Evolutionary conservation across 53 echinoderm and acorn worm species (phyloP), one percentile per base, ranked within the genome.

Genomic region (Luidia sarsii): DNA sequence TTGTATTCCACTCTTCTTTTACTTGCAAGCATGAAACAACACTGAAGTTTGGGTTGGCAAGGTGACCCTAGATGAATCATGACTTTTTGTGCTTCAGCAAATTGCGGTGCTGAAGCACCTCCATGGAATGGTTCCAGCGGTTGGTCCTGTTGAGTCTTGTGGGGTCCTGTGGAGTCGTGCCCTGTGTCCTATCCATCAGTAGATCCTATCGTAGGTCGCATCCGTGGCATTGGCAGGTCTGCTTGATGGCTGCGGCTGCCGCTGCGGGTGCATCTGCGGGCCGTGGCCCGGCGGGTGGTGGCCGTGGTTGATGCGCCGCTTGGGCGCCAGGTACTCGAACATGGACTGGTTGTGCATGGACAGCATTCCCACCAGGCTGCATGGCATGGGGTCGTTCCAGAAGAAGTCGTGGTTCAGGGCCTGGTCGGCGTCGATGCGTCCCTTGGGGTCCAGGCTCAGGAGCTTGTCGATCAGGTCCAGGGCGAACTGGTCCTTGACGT

Each of bases 401-500:
- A 97, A 97, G 84, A 97, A 93, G 65, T 97, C 97, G 23, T 97
- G 97, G 70, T 97, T 91, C 60, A 97, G 66, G 0, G 93, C 97
- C 33, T 83, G 80, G 59, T 93, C 97, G 3, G 93, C 77, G 10
- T 93, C 80, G 5, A 80, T 74, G 46, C 97, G 79, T 7, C 74
- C 49, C 49, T 90, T 86, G 8, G 97, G 97, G 43, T 97, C 97
- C 3, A 97, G 65, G 0, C 34, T 80, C 34, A 97, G 77, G 2
- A 97, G 86, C 56, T 91, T 93, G 48, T 97, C 97, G 39, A 97
- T 97, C 57, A 97, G 35, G 45, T 97, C 97, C 77, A 97, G 67
- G 15, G 93, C 97, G 35, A 68, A 88, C 77, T 97, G 93, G 64
- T 97, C 97, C 89, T 91, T 90, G 28, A 97, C 97, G 62, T 97